These are phyloP conservation scores for Rhimphoctona megacephalus DNA, from an alignment of 2,888 invertebrate species.

Conservation along the genomic window DNA sequence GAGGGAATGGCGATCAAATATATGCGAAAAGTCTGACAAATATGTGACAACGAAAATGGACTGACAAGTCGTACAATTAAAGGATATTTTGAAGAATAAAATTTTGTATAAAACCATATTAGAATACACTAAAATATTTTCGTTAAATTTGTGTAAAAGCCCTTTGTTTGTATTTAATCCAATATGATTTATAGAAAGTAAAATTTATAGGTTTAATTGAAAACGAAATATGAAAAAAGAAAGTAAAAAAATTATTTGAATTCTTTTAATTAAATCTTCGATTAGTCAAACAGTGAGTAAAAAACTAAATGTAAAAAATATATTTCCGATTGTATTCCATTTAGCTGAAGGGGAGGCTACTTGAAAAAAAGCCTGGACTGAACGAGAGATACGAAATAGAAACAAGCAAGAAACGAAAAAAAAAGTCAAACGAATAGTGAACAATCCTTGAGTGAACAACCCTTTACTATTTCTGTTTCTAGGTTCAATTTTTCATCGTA, in stretches of 20 bases:
- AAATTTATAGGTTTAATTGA: not conserved
- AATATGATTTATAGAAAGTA: not conserved
- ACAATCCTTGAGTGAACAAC: not conserved
- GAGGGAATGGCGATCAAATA: not conserved
- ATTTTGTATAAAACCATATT: not conserved
- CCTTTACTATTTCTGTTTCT: not conserved
- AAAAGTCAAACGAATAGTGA: constrained; percentile 2
- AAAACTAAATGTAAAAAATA: not conserved
- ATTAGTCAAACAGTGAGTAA: not conserved
- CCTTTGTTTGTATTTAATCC: not conserved
- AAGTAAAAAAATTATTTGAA: no score
- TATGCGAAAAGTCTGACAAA: not conserved
- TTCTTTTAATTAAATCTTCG: not conserved
- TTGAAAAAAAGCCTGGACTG: not conserved
- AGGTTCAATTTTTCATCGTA: constrained; percentile 7
- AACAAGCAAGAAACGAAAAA: not conserved
- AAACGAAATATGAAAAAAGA: not conserved
- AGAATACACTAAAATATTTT: not conserved
- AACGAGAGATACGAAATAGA: not conserved
- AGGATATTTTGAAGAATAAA: not conserved
- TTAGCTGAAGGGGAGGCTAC: no score
- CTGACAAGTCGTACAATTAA: not conserved
- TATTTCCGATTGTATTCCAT: not conserved
- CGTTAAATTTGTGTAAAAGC: not conserved
- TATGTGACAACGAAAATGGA: not conserved